Conservation (phyloP, 2,113 vertebrate genomes). For the Camelus dromedarius region DNA sequence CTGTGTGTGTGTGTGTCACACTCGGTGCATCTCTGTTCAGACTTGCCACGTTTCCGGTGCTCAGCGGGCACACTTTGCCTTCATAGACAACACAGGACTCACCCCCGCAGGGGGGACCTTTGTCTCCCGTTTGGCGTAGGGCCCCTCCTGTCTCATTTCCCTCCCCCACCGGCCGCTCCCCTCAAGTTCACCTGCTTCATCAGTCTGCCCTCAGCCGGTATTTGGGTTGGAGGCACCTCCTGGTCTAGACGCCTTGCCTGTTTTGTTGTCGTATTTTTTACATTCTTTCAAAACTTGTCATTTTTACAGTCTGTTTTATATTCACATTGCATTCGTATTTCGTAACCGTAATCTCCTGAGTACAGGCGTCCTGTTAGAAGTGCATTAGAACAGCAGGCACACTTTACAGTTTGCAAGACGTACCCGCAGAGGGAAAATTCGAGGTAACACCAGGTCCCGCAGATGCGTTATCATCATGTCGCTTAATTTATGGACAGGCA, state of each 20-base stretch:
- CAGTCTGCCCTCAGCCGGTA: background rate
- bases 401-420: background rate
- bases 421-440: background rate
- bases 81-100: background rate
- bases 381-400: background rate
- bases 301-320: no score
- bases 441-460: background rate
- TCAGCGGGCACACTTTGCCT: background rate
- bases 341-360: no score
- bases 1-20: background rate
- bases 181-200: background rate
- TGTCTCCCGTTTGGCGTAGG: no score
- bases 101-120: background rate
- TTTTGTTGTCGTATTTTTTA: background rate
- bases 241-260: background rate
- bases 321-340: no score
- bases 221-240: background rate
- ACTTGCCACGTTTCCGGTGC: background rate
- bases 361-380: background rate
- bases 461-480: background rate
- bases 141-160: background rate
- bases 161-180: rapidly evolving
- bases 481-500: rapidly evolving
- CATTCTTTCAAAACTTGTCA: background rate
- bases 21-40: background rate